Evolutionary conservation across 1,140 invertebrate species (phyloP), one percentile per base, ranked within the genome.

Genomic region (Drosophila subobscura): DNA sequence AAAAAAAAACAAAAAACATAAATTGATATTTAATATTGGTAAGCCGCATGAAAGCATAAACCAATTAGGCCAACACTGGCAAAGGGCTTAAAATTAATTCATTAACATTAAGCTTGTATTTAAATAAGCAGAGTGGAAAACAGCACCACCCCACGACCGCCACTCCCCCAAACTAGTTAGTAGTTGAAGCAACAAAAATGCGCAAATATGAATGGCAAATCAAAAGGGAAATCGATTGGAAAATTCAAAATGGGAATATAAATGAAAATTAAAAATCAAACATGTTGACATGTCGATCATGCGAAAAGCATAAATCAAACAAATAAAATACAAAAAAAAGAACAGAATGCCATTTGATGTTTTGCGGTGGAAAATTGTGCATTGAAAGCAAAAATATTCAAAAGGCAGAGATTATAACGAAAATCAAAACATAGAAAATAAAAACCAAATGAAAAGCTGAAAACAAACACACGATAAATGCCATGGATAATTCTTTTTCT

Each of bases 41-140:
- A 37, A 37, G 33, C 33, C 10, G 33, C 10, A 51, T 33, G 6
- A 33, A 37, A 52, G 51, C 7, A 37, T 12, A 37, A 37, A 37
- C 33, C 33, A 37, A 37, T 37, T 37, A 37, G 33, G 33, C 59
- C 6, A 14, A 55, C 50, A 59, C 25, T 50, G 37, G 53, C 50
- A 63, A 67, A 47, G 56, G 64, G 65, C 58, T 65, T 64, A 64
- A 63, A 74, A 59, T 71, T 55, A 77, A 86, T 73, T 73, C 60
- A 85, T 73, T 80, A 77, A 80, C 22, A 71, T 71, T 86, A 86
- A 81, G 83, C 77, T 80, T 77, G 55, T 68, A 81, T 68, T 59
- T 64, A 61, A 67, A 66, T 76, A 76, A 79, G 63, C 83, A 64
- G 49, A 49, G 66, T 68, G 68, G 68, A 49, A 64, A 40, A 55